phyloP scores from a whole-genome alignment of 2,888 invertebrate genomes.

The Pachydiplax longipennis region DNA sequence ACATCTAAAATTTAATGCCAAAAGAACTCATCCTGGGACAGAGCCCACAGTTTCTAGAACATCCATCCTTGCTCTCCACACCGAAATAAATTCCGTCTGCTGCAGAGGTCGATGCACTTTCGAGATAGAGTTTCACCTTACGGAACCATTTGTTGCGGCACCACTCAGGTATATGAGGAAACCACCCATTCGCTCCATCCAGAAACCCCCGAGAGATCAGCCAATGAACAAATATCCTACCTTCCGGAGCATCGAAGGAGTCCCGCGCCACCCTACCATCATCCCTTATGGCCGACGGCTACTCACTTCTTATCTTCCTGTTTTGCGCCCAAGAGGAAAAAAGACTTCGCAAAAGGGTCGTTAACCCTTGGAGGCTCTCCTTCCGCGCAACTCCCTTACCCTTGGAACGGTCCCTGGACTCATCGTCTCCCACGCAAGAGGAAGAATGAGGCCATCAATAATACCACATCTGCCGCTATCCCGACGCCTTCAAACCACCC shows the following conservation, averaged over 20 bases:
- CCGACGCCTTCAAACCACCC: background rate
- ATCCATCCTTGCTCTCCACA: no score
- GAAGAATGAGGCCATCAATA: constrained; percentile 32
- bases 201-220: background rate
- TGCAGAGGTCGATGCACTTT: background rate
- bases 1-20: no score
- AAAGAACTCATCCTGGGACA: no score
- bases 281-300: background rate
- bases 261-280: background rate
- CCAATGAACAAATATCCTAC: background rate
- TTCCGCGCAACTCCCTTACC: background rate
- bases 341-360: constrained; percentile 27
- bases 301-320: background rate
- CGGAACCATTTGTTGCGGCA: background rate
- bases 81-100: no score
- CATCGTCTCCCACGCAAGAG: background rate
- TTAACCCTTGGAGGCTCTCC: background rate
- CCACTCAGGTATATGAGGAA: background rate
- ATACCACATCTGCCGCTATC: constrained; percentile 42
- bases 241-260: background rate
- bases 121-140: background rate
- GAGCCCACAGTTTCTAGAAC: no score
- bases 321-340: background rate
- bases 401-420: background rate
- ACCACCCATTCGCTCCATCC: background rate